phyloP scores from a whole-genome alignment of 1,140 invertebrate genomes.

The Drosophila tropicalis region DNA sequence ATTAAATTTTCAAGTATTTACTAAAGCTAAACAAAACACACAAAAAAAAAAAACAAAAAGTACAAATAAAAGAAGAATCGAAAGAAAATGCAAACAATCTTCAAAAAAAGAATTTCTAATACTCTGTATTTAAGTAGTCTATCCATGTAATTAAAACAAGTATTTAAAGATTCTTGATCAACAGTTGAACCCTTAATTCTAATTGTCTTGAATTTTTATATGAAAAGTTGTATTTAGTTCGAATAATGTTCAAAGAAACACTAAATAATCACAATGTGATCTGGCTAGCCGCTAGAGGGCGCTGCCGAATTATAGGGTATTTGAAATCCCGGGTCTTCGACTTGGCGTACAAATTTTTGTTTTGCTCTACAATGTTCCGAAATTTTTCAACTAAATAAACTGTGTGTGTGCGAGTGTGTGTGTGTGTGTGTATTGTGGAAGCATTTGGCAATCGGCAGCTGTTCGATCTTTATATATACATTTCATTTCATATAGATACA shows the following conservation, averaged over 20 bases:
- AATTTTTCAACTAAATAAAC: constrained; percentile 44
- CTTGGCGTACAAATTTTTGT: neutral
- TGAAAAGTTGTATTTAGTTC: too few relatives aligned
- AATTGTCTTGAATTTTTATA: too few relatives aligned
- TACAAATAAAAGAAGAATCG: neutral
- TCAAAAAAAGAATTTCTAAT: neutral
- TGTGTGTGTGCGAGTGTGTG: neutral
- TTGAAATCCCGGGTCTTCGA: neutral
- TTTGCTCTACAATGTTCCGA: constrained; percentile 17
- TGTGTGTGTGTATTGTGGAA: constrained; percentile 21
- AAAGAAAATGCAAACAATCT: constrained; percentile 29
- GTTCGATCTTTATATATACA: constrained; percentile 48
- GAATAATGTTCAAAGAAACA: too few relatives aligned
- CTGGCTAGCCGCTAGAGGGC: too few relatives aligned
- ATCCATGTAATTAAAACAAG: too few relatives aligned
- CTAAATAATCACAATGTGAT: too few relatives aligned
- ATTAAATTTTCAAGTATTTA: constrained; percentile 81
- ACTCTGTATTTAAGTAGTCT: neutral
- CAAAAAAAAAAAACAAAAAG: constrained; percentile 19
- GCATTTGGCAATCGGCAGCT: constrained; percentile 63
- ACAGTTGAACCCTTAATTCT: too few relatives aligned
- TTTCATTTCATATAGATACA: constrained; percentile 2
- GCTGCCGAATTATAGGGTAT: neutral
- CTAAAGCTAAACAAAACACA: constrained; percentile 78
- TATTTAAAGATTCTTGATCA: too few relatives aligned